phyloP scores from a whole-genome alignment of 1,140 invertebrate genomes.

The Phocides pigmalion region DNA sequence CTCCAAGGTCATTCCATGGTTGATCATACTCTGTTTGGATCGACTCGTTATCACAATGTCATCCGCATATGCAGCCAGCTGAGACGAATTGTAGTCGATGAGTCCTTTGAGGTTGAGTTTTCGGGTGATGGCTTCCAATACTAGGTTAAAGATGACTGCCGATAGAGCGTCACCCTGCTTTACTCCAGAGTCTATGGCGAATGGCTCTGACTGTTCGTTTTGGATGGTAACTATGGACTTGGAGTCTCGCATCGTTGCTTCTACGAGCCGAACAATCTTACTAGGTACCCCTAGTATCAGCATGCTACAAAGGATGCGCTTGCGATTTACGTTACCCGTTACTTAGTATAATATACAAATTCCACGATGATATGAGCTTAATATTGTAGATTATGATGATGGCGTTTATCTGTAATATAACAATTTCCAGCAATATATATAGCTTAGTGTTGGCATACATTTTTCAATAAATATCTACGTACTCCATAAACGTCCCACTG shows the following conservation, averaged over 20 bases:
- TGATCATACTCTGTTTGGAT: not conserved
- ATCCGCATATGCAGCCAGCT: not conserved
- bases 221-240: not conserved
- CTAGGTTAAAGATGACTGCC: constrained; percentile 1
- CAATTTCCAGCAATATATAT: no score
- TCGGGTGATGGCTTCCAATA: not conserved
- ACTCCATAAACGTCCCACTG: no score
- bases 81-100: not conserved
- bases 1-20: no score
- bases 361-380: no score
- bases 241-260: not conserved
- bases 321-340: no score
- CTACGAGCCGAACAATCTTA: not conserved
- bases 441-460: no score
- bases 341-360: no score
- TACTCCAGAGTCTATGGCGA: not conserved
- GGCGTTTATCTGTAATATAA: no score
- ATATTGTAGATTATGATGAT: no score
- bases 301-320: no score
- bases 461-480: no score
- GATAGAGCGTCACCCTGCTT: not conserved
- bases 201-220: not conserved
- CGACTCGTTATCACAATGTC: not conserved
- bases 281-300: no score
- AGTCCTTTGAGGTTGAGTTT: not conserved